Conservation (phyloP, 1,140 invertebrate genomes). For the Oscheius sp. region DNA sequence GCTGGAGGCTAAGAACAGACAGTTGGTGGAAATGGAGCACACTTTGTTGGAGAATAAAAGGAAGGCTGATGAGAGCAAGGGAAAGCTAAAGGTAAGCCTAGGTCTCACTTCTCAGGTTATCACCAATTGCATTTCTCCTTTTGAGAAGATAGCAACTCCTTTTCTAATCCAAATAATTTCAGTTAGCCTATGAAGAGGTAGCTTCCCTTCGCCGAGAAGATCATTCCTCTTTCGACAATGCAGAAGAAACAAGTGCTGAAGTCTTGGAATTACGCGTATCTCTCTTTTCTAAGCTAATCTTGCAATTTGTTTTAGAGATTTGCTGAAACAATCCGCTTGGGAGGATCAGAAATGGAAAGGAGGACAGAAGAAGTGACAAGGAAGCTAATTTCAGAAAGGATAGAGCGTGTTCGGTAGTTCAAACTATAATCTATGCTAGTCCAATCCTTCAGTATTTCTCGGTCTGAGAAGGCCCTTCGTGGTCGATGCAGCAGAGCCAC, state of each 20-base stretch:
- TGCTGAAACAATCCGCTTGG: conserved; percentile 24
- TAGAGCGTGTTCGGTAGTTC: conserved; percentile 12
- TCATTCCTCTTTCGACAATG: neutral
- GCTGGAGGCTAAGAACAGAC: conserved; percentile 30
- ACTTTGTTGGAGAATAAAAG: conserved; percentile 15
- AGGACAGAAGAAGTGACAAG: conserved; percentile 31
- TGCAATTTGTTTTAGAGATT: conserved; percentile 18
- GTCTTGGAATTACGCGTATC: conserved; percentile 6
- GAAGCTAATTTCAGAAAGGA: conserved; percentile 33
- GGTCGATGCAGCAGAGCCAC: neutral
- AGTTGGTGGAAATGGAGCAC: conserved; percentile 35
- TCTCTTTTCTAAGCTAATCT: too few species aligned
- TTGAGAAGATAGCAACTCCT: too few species aligned
- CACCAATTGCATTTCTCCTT: too few species aligned
- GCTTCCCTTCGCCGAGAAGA: conserved; percentile 5
- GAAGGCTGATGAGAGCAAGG: conserved; percentile 22
- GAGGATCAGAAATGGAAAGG: conserved; percentile 34
- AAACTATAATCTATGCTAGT: neutral
- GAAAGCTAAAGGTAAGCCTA: conserved; percentile 29
- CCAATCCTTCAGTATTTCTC: neutral
- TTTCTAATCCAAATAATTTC: too few species aligned
- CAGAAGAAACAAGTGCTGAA: conserved; percentile 15
- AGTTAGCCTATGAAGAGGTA: conserved; percentile 24
- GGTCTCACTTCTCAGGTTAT: too few species aligned
- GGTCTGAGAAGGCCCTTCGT: neutral